Evolutionary conservation across 2,797 vertebrate species (phyloP), one percentile per base, ranked within the genome.

Genomic region (Poeciliopsis infans): DNA sequence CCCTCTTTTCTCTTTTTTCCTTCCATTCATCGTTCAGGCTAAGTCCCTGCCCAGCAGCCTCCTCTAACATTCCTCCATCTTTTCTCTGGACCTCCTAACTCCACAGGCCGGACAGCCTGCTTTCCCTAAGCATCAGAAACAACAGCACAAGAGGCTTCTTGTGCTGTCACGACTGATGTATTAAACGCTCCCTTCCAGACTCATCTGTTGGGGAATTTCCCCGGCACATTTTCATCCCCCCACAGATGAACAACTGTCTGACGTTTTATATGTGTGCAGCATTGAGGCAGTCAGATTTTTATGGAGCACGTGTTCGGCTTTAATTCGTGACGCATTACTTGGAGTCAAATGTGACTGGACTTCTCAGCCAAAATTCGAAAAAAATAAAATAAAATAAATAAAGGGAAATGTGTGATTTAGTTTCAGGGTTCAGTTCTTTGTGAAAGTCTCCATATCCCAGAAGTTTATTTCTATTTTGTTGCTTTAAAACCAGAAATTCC

Each of bases 11-110:
- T 25, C 25, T 57, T 79, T 74, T 74, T 49, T 51, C 57, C 13
- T 49, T 43, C 79, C 78, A 77, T 88, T 85, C 84, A 74, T 45
- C 72, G 80, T 74, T 72, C 57, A 3, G 68, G 76, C 81, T 13
- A 7, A 79, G 83, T 80, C 88, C 84, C 86, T 81, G 82, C 87
- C 83, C 74, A 31, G 39, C 74, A 33, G 31, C 20, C 33, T 39
- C 84, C 55, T 70, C 23, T 6, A 25, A 81, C 84, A 74, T 16
- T 2, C 72, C 53, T 81, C 74, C 59, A 31, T 84, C 75, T 82
- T 57, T 25, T 70, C 25, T 36, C 80, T 57, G 31, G 45, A 61
- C 45, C 55, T 83, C 55, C 73, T 4, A 16, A 3, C 73, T 46
- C 47, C 74, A 55, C 57, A 20, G 25, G 55, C 10, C 1, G 13